Base-by-base conservation (phyloP, 2,888 invertebrate genomes). In the Pheosia gnoma region DNA sequence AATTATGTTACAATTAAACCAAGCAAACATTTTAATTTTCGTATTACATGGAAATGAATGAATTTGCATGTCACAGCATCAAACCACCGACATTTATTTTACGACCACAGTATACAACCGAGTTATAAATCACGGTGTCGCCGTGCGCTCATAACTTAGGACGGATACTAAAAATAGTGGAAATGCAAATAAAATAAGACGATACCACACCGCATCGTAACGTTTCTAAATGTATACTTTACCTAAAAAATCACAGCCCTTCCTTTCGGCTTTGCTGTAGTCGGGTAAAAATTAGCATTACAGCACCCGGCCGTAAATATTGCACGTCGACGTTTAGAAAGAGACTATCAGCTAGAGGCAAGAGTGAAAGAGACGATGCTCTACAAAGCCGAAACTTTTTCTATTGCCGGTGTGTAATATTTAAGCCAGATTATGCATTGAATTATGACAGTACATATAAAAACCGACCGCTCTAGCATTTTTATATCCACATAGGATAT, bases 1-100 rank as follows among this genome's bases (percentile, higher is more conserved):
- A n/a, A 47, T 6, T n/a, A n/a, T 47, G 47, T 45, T 45, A 10
- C 1, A 45, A 7, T 11, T n/a, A 47, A 4, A 47, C 47, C n/a
- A 47, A 9, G n/a, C 47, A 47, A 11, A 47, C 0, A 9, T 5
- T 8, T 25, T 25, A 25, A n/a, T 51, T 7, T 25, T 25, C 8
- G 51, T 25, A 51, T 25, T 25, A 51, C 51, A 51, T 6, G 8
- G 51, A 25, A 1, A 25, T 25, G 25, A 25, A 25, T 4, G 51
- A 51, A 61, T 58, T 45, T 57, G 59, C 55, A 60, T 53, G 57
- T 63, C 65, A 55, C 59, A 51, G 56, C 58, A 36, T 60, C 57
- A 59, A 62, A 63, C 11, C 53, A 69, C 63, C 64, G 60, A 60
- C 63, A 62, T 59, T 61, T 66, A 62, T 60, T 70, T 67, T 66